A percentile compares a stretch with the other conserved stretches of the same genome.
These are phyloP conservation scores for Ormyrus nitidulus DNA, from an alignment of 2,888 invertebrate species.

Conservation along the genomic window DNA sequence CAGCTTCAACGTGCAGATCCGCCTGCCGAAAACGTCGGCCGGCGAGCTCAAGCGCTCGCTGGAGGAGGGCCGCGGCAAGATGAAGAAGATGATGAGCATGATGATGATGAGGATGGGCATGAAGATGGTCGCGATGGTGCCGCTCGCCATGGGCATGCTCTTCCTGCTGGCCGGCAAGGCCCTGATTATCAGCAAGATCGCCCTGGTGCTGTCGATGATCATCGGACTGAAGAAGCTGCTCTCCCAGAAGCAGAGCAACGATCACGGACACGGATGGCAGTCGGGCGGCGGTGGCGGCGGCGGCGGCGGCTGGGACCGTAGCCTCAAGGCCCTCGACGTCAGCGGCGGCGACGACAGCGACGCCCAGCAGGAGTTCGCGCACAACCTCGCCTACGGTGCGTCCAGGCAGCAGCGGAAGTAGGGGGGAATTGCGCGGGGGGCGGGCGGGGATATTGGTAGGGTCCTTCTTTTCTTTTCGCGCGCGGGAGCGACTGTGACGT, in stretches of 20 bases:
- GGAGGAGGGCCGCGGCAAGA: conserved; percentile 90
- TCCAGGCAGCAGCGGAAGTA: conserved; percentile 25
- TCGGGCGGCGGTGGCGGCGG: conserved; percentile 75
- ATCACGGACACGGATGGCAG: conserved; percentile 69
- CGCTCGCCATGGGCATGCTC: conserved; percentile 86
- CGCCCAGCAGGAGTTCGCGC: conserved; percentile 72
- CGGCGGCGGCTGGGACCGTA: conserved; percentile 84
- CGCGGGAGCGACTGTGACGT: conserved; percentile 20
- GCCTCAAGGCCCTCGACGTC: conserved; percentile 71
- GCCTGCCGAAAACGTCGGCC: conserved; percentile 84
- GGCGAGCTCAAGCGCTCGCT: conserved; percentile 83
- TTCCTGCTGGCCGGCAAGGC: conserved; percentile 91
- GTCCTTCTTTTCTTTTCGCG: not conserved
- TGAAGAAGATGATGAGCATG: conserved; percentile 94
- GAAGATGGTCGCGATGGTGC: conserved; percentile 89
- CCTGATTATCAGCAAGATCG: conserved; percentile 88
- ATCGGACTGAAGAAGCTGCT: conserved; percentile 89
- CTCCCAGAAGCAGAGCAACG: conserved; percentile 80
- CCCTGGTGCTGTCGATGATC: conserved; percentile 87
- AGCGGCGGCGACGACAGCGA: conserved; percentile 52
- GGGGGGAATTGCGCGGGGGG: too few relatives aligned
- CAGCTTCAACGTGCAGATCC: conserved; percentile 86
- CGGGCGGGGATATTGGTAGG: too few relatives aligned
- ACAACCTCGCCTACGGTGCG: conserved; percentile 81
- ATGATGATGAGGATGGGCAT: conserved; percentile 93